These are phyloP conservation scores for Bombus superbus DNA, from an alignment of 1,140 invertebrate species.

Conservation along the genomic window DNA sequence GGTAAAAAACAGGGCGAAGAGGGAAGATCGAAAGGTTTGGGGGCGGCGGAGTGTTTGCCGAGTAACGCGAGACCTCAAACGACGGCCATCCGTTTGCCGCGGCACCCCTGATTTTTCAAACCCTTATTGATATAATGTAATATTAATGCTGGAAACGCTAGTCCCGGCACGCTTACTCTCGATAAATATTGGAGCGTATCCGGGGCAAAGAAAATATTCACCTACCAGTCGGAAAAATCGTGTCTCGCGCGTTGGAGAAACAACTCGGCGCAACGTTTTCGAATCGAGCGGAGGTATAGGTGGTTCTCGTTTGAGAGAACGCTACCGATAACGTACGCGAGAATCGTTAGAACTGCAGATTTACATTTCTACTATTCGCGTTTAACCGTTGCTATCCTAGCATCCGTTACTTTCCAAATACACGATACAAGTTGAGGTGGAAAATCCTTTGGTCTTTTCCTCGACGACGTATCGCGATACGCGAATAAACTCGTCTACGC, in stretches of 20 bases:
- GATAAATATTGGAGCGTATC: constrained; percentile 78
- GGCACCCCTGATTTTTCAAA: constrained; percentile 80
- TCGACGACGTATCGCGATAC: not conserved
- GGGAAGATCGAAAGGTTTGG: constrained; percentile 64
- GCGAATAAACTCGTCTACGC: not conserved
- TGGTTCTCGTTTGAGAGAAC: not conserved
- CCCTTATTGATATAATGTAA: constrained; percentile 81
- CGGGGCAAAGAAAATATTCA: constrained; percentile 47
- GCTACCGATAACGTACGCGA: too few species aligned
- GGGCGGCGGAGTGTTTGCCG: constrained; percentile 77
- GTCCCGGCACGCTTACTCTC: constrained; percentile 76
- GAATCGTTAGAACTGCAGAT: too few species aligned
- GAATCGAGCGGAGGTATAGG: not conserved
- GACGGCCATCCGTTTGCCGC: constrained; percentile 64
- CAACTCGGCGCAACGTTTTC: not conserved
- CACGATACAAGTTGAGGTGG: not conserved
- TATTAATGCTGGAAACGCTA: constrained; percentile 81
- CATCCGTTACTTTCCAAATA: not conserved
- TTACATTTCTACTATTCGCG: too few species aligned
- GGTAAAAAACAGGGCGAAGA: constrained; percentile 67
- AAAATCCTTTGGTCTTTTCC: not conserved
- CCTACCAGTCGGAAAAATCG: not conserved
- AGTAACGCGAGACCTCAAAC: constrained; percentile 80
- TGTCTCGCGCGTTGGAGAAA: not conserved
- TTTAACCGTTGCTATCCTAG: not conserved